Evolutionary conservation across 1,140 invertebrate genomes (phyloP).

Genomic region (Caerostris darwini): DNA sequence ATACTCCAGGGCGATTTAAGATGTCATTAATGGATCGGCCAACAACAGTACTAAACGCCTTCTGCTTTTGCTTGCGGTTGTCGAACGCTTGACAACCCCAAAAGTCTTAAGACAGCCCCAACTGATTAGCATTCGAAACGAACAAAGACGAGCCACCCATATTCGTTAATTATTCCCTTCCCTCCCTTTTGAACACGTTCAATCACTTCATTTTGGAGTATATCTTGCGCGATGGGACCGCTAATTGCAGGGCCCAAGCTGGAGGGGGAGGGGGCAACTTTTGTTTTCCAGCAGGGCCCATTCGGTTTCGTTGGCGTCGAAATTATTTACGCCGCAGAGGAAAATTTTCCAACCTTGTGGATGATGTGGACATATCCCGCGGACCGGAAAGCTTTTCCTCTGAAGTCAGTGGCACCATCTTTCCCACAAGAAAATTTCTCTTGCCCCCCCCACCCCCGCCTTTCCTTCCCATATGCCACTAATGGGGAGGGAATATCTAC

Average conservation of each 20-base stretch:
- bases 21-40: too few species aligned
- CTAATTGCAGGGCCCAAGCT: conserved; percentile 23
- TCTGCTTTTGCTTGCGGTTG: background rate
- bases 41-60: too few species aligned
- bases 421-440: conserved; percentile 71
- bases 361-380: conserved; percentile 49
- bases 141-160: background rate
- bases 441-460: background rate
- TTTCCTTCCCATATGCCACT: background rate
- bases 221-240: conserved; percentile 4
- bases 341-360: conserved; percentile 42
- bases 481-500: conserved; percentile 54
- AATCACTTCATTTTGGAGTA: conserved; percentile 32
- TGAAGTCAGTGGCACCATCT: conserved; percentile 48
- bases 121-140: conserved; percentile 5
- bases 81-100: background rate
- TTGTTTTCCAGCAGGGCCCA: conserved; percentile 12
- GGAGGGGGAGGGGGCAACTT: background rate
- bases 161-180: background rate
- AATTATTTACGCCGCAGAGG: conserved; percentile 45
- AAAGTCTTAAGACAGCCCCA: background rate
- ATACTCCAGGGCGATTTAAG: too few species aligned
- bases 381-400: conserved; percentile 42
- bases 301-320: conserved; percentile 57
- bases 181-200: conserved; percentile 2